Evolutionary conservation across 2,113 vertebrate genomes (phyloP).

Genomic region (Synchiropus splendidus): DNA sequence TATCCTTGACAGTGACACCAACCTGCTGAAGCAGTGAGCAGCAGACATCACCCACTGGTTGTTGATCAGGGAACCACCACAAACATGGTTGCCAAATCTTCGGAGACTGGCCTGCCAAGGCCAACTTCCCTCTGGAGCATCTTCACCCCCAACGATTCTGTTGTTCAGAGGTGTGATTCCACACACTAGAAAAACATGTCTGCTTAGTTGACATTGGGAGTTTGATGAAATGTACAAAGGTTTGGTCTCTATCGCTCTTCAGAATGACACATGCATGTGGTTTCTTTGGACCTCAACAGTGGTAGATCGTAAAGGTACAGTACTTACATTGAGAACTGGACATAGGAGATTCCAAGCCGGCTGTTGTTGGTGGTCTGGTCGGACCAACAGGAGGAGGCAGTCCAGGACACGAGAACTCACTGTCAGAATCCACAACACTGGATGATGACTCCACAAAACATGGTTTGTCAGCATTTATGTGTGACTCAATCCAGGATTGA

Average conservation of each 20-base stretch:
- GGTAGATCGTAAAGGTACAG: no score
- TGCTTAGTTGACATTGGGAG: no score
- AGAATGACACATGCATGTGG: no score
- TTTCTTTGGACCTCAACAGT: no score
- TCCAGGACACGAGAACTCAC: constrained; percentile 19
- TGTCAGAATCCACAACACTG: constrained; percentile 31
- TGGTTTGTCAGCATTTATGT: constrained; percentile 23
- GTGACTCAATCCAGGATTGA: constrained; percentile 68
- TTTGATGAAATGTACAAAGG: no score
- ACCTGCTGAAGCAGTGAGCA: constrained; percentile 65
- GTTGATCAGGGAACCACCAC: constrained; percentile 66
- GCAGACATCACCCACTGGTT: constrained; percentile 62
- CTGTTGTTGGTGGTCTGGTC: background rate
- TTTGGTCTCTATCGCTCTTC: no score
- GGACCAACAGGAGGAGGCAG: constrained; percentile 1
- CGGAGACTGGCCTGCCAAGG: constrained; percentile 62
- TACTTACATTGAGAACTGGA: constrained; percentile 5
- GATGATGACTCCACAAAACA: constrained; percentile 46
- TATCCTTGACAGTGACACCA: background rate
- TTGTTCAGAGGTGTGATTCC: constrained; percentile 9
- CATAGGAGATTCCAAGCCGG: background rate
- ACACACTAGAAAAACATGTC: background rate
- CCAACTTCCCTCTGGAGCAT: constrained; percentile 39
- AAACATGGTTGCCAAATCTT: constrained; percentile 43
- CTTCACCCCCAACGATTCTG: constrained; percentile 53